Conservation (phyloP, 2,888 invertebrate species). For the Ormyrus labotus region DNA sequence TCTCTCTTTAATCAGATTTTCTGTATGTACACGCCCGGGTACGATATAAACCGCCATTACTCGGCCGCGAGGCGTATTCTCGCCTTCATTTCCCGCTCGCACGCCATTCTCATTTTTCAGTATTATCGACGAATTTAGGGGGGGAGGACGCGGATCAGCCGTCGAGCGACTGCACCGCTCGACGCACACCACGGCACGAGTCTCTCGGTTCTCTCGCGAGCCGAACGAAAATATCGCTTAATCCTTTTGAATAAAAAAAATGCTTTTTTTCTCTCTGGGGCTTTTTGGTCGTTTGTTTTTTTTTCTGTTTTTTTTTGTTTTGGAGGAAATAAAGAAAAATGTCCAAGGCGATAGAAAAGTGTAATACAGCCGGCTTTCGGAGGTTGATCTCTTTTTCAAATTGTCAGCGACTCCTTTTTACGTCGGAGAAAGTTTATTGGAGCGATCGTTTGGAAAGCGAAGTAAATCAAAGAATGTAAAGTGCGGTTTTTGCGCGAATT, state of each 20-base stretch:
- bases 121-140: conserved; percentile 42
- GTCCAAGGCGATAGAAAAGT: too few relatives aligned
- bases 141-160: neutral
- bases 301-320: neutral
- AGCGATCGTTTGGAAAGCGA: too few relatives aligned
- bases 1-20: conserved; percentile 45
- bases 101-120: conserved; percentile 52
- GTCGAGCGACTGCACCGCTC: neutral
- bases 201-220: too few relatives aligned
- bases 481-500: neutral
- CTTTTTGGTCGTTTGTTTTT: neutral
- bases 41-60: conserved; percentile 19
- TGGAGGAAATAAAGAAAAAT: neutral
- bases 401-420: too few relatives aligned
- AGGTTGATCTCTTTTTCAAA: too few relatives aligned
- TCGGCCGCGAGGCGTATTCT: neutral
- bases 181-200: too few relatives aligned
- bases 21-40: conserved; percentile 8
- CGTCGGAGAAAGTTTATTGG: too few relatives aligned
- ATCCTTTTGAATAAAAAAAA: too few relatives aligned
- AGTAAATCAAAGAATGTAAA: neutral
- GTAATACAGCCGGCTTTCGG: too few relatives aligned
- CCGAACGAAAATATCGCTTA: too few relatives aligned
- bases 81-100: conserved; percentile 33
- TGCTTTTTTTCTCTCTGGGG: too few relatives aligned